phyloP scores from a whole-genome alignment of 2,797 vertebrate genomes.

The Rhinatrema bivittatum region DNA sequence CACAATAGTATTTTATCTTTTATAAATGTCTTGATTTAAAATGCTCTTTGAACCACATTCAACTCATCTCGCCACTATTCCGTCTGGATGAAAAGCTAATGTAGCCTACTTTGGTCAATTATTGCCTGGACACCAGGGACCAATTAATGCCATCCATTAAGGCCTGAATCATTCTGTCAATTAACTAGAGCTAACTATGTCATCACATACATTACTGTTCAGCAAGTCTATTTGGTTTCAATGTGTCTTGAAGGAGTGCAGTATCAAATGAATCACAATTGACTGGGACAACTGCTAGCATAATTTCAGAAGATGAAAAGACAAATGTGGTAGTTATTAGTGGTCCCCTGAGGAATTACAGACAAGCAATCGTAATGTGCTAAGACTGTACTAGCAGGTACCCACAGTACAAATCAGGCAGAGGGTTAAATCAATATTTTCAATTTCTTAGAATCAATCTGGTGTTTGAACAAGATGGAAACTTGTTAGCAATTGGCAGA shows the following conservation, averaged over 20 bases:
- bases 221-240: constrained; percentile 80
- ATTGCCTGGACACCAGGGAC: constrained; percentile 80
- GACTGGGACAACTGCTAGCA: constrained; percentile 84
- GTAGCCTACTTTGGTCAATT: constrained; percentile 68
- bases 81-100: constrained; percentile 61
- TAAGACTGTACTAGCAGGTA: constrained; percentile 82
- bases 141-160: constrained; percentile 90
- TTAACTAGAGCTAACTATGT: constrained; percentile 93
- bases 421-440: constrained; percentile 98
- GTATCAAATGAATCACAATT: constrained; percentile 77
- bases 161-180: constrained; percentile 96
- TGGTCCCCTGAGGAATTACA: constrained; percentile 86
- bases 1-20: constrained; percentile 42
- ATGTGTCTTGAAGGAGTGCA: constrained; percentile 78
- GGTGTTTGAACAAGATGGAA: constrained; percentile 85
- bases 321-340: constrained; percentile 84
- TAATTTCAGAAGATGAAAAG: constrained; percentile 89
- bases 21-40: constrained; percentile 61
- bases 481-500: constrained; percentile 84
- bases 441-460: constrained; percentile 98
- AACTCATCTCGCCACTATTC: constrained; percentile 64
- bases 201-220: constrained; percentile 90
- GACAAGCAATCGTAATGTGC: constrained; percentile 84
- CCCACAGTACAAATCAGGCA: constrained; percentile 76
- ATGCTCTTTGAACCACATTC: constrained; percentile 68